Evolutionary conservation across 2,888 invertebrate genomes (phyloP), one percentile per base, ranked within the genome.

Genomic region (Salpingus planirostris): DNA sequence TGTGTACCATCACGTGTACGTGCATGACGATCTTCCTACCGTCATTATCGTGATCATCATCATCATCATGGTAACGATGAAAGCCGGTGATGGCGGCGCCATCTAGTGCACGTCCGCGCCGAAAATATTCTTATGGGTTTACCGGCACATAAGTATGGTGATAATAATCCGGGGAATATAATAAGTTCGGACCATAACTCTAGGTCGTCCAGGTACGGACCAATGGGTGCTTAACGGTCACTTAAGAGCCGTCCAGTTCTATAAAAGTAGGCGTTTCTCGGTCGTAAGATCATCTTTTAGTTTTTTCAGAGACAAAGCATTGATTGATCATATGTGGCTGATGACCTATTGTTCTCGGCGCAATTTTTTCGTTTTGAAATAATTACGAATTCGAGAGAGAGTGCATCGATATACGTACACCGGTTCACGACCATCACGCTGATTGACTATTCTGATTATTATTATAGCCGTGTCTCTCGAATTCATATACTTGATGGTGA

Each of bases 261-360:
- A 50, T 47, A 48, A 49, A 52, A 52, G 50, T 54, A 50, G 55
- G 52, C 53, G 54, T 51, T 40, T 38, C 48, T 49, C 42, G 44
- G 44, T 48, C 40, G 48, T 45, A 47, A 47, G 45, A 54, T 52
- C 51, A 53, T 52, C 53, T 53, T 52, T 50, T 50, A 52, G 50
- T 54, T 50, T 52, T 47, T 49, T 49, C 46, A 52, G 55, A 54
- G 54, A 55, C 54, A 55, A 54, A 52, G 54, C 51, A 50, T 54
- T 54, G 54, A 54, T 55, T 54, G 53, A 54, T 55, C 47, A 46
- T 46, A 44, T 38, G 38, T 36, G 36, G 44, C 43, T 54, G 54
- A 54, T 55, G 51, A 54, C 50, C 54, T 52, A 54, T 53, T 53
- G 54, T 53, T 52, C 33, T 15, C 24, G 27, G 27, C 32, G 36